Evolutionary conservation across 1,140 invertebrate genomes (phyloP), one percentile per base, ranked within the genome.

Genomic region (Ceratina japonica): DNA sequence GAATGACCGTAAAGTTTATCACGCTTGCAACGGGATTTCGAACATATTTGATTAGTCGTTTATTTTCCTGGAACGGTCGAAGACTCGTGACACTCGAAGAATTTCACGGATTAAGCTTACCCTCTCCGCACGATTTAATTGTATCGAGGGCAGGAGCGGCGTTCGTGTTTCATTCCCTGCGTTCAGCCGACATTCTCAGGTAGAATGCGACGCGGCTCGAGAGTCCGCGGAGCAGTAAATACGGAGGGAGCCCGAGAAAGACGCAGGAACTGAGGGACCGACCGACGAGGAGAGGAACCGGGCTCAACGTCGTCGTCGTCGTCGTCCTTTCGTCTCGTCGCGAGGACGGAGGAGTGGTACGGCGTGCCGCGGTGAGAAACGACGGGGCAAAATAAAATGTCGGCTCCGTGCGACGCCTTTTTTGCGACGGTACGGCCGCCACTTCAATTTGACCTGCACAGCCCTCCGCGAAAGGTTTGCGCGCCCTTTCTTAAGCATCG

Each of bases 381-480:
- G 64, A 51, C 22, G 54, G 73, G n/a, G 52, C 58, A 74, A 85
- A 86, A 83, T 85, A 85, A 86, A 85, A 71, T 76, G 80, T 62
- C 61, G 82, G 82, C 58, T 78, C 82, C 69, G 61, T 75, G 79
- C 82, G 66, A 85, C 81, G 73, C 72, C 59, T 72, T 83, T 82
- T 86, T 84, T 83, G 73, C 73, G 20, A 69, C 66, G 58, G 44
- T 56, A 63, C 69, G 65, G 73, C 22, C 78, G 66, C 72, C 74
- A 85, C 79, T 84, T 77, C 72, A 75, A 72, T 63, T 73, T 86
- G 84, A 81, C 81, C 80, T 56, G 75, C 71, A 66, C 79, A 84
- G 61, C 79, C 70, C 61, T 78, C 59, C 74, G 78, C 73, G 78
- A 54, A 64, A 75, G 58, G 56, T 68, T 69, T 66, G 68, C 59